A percentile compares a stretch with the other conserved stretches of the same genome.
Conservation (phyloP, 2,888 invertebrate genomes). For the Lepas anatifera region DNA sequence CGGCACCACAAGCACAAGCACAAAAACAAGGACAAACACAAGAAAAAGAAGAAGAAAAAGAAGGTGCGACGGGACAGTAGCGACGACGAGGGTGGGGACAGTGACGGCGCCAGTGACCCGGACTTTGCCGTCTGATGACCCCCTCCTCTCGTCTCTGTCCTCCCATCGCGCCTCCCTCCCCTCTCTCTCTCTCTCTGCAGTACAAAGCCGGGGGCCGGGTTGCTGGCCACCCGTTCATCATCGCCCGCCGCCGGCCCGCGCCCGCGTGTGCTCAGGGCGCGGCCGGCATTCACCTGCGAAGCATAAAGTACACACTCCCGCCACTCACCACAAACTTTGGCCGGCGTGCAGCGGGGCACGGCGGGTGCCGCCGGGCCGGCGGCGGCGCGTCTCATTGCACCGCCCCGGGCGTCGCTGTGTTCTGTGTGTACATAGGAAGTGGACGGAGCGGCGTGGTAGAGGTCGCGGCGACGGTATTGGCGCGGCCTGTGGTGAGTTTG, state of each 20-base stretch:
- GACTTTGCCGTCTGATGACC: slow-evolving; percentile 27
- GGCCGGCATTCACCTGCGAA: too few species aligned
- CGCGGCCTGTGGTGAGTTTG: too few species aligned
- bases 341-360: neutral
- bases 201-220: neutral
- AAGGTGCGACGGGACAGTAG: slow-evolving; percentile 45
- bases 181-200: neutral
- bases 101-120: slow-evolving; percentile 38
- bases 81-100: slow-evolving; percentile 44
- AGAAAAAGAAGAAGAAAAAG: slow-evolving; percentile 44
- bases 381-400: neutral
- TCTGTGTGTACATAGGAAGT: neutral
- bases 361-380: neutral
- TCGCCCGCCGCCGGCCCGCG: neutral
- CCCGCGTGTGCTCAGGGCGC: too few species aligned
- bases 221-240: neutral
- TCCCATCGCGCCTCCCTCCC: neutral
- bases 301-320: too few species aligned
- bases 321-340: too few species aligned
- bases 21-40: slow-evolving; percentile 35
- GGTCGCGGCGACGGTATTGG: too few species aligned
- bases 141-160: too few species aligned
- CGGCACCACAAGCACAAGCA: slow-evolving; percentile 30
- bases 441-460: too few species aligned
- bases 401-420: neutral